Evolutionary conservation across 1,140 invertebrate species (phyloP), one percentile per base, ranked within the genome.

Genomic region (Drosophila jambulina): DNA sequence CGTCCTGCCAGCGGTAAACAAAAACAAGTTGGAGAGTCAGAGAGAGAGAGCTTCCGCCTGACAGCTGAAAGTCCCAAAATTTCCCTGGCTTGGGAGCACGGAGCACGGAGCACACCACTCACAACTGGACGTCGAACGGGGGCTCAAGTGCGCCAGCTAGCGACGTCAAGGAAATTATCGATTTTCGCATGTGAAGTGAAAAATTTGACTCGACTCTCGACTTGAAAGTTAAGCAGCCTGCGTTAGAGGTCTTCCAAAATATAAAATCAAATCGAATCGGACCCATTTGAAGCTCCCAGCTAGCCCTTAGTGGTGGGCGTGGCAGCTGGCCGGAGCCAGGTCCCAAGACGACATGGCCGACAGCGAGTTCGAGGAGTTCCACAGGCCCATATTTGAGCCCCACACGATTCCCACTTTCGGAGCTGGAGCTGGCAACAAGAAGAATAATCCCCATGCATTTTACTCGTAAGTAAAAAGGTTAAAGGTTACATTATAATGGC

Each of bases 331-430:
- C 58, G 36, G 19, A 68, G 56, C 60, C 54, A 38, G 23, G 54
- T 48, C 49, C 51, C 40, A 12, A 27, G 34, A 23, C 34, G 69
- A 48, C 93, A 98, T 98, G 97, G 97, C 97, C 80, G 97, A 98
- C 94, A 96, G 95, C 87, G 97, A 98, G 93, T 98, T 97, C 94
- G 97, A 98, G 93, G 96, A 98, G 95, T 98, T 98, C 94, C 96
- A 96, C 75, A 95, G 96, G 78, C 96, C 96, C 92, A 91, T 92
- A 40, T 98, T 98, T 93, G 97, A 95, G 95, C 93, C 86, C 48
- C 91, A 91, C 62, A 75, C 74, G 46, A 93, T 97, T 91, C 96
- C 95, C 49, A 96, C 96, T 90, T 96, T 96, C 83, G 95, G 96
- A 53, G 97, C 95, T n/a, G 61, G 65, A 59, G 58, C 68, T 49